Percentiles rank a stretch among this genome's conserved stretches.
phyloP scores from a whole-genome alignment of 2,888 invertebrate genomes.

The Trachelus tabidus region DNA sequence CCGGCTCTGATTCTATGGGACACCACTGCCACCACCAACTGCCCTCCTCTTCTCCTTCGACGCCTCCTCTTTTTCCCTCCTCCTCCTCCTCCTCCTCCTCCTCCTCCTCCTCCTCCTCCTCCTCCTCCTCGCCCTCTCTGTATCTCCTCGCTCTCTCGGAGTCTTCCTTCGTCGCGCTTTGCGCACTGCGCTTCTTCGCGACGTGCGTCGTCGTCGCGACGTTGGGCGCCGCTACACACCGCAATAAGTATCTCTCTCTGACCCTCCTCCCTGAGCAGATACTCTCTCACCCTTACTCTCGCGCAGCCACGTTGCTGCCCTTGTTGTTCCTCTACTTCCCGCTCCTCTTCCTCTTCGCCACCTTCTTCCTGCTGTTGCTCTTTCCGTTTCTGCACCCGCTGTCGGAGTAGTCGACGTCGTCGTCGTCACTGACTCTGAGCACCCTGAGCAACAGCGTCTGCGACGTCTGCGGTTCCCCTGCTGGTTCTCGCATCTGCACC shows the following conservation, averaged over 20 bases:
- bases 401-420: conserved; percentile 7
- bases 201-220: no score
- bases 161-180: conserved; percentile 15
- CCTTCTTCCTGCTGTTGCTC: conserved; percentile 9
- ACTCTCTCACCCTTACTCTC: no score
- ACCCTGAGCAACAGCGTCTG: neutral
- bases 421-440: conserved; percentile 9
- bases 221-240: neutral
- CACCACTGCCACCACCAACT: conserved; percentile 4
- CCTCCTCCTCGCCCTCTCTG: conserved; percentile 11
- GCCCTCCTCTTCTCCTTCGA: neutral
- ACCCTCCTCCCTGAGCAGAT: neutral
- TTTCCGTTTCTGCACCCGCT: neutral
- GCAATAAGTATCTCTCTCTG: neutral
- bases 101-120: conserved; percentile 2
- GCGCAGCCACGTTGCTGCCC: neutral
- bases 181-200: conserved; percentile 5
- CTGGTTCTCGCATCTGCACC: conserved; percentile 1
- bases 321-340: neutral
- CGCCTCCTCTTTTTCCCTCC: conserved; percentile 7
- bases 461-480: neutral
- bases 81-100: no score
- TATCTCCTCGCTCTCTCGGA: conserved; percentile 15
- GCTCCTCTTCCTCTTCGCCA: conserved; percentile 1
- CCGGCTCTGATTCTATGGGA: neutral